These are phyloP conservation scores for Pelosia muscerda DNA, from an alignment of 2,888 invertebrate genomes.

Conservation along the genomic window DNA sequence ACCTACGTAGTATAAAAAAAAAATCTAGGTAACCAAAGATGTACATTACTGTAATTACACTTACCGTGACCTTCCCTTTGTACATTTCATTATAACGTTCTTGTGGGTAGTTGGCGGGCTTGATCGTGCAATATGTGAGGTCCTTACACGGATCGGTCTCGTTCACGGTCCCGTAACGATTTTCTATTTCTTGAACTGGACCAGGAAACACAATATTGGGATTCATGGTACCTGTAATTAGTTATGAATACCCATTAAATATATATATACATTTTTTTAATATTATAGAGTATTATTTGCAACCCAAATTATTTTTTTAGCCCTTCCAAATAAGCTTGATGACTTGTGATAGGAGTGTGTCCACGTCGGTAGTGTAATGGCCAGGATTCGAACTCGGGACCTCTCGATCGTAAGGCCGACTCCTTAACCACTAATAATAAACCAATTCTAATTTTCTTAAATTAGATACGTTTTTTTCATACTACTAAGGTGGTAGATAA, in stretches of 20 bases:
- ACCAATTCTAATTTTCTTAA: no score
- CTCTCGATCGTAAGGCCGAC: no score
- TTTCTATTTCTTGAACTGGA: conserved; percentile 55
- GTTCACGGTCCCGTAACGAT: conserved; percentile 47
- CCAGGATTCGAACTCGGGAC: no score
- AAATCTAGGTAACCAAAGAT: no score
- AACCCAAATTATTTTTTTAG: no score
- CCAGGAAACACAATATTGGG: conserved; percentile 64
- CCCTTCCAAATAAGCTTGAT: no score
- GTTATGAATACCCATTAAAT: background rate
- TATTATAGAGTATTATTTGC: no score
- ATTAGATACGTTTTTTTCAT: background rate
- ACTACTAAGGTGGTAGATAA: background rate
- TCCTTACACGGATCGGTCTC: conserved; percentile 59
- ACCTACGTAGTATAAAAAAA: no score
- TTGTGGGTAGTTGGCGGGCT: conserved; percentile 70
- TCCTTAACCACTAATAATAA: no score
- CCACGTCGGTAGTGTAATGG: no score
- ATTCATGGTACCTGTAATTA: conserved; percentile 45
- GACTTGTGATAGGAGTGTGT: no score
- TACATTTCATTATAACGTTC: conserved; percentile 67
- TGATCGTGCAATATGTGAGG: conserved; percentile 70
- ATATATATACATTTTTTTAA: no score
- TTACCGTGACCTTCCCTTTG: conserved; percentile 63
- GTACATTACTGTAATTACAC: background rate